phyloP scores from a whole-genome alignment of 2,797 vertebrate genomes.

The Hephaestus fuliginosus region DNA sequence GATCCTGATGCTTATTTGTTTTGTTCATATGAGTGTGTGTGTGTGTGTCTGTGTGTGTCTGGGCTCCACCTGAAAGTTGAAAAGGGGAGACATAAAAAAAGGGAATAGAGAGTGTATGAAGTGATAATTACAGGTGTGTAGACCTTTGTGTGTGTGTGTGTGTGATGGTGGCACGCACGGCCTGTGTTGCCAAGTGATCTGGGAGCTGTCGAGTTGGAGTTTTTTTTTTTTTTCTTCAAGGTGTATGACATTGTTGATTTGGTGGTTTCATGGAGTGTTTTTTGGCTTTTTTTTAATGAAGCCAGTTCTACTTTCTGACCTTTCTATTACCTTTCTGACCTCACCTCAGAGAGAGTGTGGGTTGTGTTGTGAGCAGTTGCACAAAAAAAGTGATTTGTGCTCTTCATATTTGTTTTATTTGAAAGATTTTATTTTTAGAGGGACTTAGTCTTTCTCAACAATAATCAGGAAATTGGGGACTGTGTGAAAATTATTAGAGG shows the following conservation, averaged over 20 bases:
- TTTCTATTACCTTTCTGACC: too few species aligned
- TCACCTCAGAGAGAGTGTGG: background rate
- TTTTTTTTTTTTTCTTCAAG: background rate
- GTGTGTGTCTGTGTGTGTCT: conserved; percentile 18
- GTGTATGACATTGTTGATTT: background rate
- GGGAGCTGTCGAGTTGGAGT: conserved; percentile 1
- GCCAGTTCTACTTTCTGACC: background rate
- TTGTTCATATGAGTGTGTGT: conserved; percentile 40
- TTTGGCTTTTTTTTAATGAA: background rate
- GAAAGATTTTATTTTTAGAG: background rate
- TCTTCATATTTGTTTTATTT: background rate
- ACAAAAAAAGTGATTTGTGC: background rate
- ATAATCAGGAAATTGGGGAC: background rate
- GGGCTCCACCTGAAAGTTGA: conserved; percentile 54
- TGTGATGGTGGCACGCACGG: background rate
- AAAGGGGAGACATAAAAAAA: background rate
- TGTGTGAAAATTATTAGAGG: background rate
- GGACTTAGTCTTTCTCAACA: background rate
- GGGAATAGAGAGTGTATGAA: background rate
- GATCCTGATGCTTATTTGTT: conserved; percentile 35
- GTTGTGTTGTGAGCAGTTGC: background rate
- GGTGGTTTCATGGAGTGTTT: background rate
- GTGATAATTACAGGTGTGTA: conserved; percentile 38
- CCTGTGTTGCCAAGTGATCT: background rate
- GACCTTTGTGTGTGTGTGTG: background rate